Evolutionary conservation across 2,797 vertebrate genomes (phyloP), one percentile per base, ranked within the genome.

Genomic region (Tympanoctomys barrerae): DNA sequence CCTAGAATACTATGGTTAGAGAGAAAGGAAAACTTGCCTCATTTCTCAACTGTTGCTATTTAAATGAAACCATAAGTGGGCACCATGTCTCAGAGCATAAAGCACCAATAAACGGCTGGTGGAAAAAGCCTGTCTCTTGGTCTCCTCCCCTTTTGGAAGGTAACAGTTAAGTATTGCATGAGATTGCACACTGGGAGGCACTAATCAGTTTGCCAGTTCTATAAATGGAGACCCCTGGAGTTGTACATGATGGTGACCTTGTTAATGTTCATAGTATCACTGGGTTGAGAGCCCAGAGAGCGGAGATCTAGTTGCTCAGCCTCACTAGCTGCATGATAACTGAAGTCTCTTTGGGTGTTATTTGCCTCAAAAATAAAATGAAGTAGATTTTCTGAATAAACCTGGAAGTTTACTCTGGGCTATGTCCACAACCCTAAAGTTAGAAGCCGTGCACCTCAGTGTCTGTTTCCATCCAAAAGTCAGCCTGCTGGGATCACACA

Each of bases 321-420:
- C 31, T 75, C 36, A 71, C 33, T 46, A 85, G 59, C 62, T 21
- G 0, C 6, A 36, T 18, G 82, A 77, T 24, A 46, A 42, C 54
- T 78, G 16, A 94, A 81, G 46, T 77, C 52, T 87, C 85, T 16
- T 71, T 90, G n/a, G 79, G 9, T 52, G 90, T 87, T 86, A 11
- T 87, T 87, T 75, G 75, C 39, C 52, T 93, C 62, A 22, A 71
- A 90, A 91, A n/a, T 87, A 89, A 87, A 94, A 39, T 61, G 68
- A 70, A n/a, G 9, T 39, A n/a, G 14, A 80, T 85, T 87, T 75
- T 87, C 54, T 33, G 42, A 81, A 89, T 90, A 80, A 57, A 87
- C 77, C 61, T 64, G 22, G 16, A 87, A 71, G 13, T 59, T 85
- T 85, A 5, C 73, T 77, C 49, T 92, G 92, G 68, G 22, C 78